Conservation (phyloP, 2,113 vertebrate species). For the Rhodinocichla rosea region DNA sequence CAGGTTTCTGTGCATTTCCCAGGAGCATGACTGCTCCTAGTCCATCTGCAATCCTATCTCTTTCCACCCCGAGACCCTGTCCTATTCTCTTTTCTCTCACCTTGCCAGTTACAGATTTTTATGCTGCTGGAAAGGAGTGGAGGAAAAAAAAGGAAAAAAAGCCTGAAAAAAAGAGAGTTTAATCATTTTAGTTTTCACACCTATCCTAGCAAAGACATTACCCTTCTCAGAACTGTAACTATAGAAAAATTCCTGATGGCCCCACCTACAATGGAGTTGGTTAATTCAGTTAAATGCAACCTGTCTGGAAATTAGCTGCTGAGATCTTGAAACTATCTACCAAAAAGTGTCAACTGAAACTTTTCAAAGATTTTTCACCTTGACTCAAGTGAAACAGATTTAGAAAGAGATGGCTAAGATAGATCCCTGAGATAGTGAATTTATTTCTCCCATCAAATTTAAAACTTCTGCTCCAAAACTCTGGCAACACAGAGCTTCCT, state of each 20-base stretch:
- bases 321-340: neutral
- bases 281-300: neutral
- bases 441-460: neutral
- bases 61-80: slow-evolving; percentile 17
- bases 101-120: neutral
- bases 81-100: slow-evolving; percentile 51
- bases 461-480: neutral
- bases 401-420: neutral
- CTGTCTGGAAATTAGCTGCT: neutral
- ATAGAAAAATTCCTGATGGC: neutral
- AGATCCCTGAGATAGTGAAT: neutral
- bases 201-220: neutral
- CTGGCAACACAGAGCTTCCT: neutral
- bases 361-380: neutral
- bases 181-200: neutral
- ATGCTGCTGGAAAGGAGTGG: neutral
- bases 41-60: slow-evolving; percentile 49
- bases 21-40: slow-evolving; percentile 5
- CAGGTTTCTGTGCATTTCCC: slow-evolving; percentile 42
- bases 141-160: fast-evolving
- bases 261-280: neutral
- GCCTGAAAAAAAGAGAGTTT: neutral
- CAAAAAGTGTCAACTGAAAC: neutral
- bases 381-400: neutral
- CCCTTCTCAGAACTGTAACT: neutral